phyloP scores from a whole-genome alignment of 2,113 vertebrate genomes.

The Rhipidura dahli region DNA sequence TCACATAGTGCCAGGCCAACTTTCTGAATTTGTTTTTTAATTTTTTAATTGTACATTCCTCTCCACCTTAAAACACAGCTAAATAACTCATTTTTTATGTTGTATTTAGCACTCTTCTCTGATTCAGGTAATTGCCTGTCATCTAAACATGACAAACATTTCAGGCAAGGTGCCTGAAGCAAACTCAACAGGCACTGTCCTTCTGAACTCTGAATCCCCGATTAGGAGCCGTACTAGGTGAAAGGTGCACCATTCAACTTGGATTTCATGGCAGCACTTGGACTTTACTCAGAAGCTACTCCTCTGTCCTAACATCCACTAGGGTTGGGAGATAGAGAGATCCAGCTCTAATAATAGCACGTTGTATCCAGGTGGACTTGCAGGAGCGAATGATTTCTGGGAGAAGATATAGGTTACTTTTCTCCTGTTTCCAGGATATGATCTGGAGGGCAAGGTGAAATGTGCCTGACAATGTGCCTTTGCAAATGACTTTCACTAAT shows the following conservation, averaged over 20 bases:
- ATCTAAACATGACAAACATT: background rate
- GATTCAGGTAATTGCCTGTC: background rate
- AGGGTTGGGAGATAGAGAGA: background rate
- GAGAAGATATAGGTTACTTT: background rate
- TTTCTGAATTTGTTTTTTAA: background rate
- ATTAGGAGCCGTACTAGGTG: background rate
- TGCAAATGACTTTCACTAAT: background rate
- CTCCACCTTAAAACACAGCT: background rate
- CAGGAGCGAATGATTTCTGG: background rate
- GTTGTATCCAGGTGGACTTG: background rate
- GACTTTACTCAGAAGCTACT: background rate
- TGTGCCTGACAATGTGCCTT: background rate
- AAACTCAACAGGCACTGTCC: background rate
- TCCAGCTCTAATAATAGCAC: slow-evolving; percentile 34
- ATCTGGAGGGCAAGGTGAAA: background rate
- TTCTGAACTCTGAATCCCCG: background rate
- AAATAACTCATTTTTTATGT: background rate
- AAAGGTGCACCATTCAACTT: background rate
- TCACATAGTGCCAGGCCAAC: background rate
- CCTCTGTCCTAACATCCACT: background rate
- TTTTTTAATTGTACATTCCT: background rate
- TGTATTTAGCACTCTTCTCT: background rate
- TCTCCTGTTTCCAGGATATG: background rate
- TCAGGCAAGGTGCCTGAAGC: background rate
- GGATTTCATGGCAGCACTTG: background rate